Evolutionary conservation across 2,113 vertebrate species (phyloP).

Genomic region (Poeciliopsis turrubarensis): DNA sequence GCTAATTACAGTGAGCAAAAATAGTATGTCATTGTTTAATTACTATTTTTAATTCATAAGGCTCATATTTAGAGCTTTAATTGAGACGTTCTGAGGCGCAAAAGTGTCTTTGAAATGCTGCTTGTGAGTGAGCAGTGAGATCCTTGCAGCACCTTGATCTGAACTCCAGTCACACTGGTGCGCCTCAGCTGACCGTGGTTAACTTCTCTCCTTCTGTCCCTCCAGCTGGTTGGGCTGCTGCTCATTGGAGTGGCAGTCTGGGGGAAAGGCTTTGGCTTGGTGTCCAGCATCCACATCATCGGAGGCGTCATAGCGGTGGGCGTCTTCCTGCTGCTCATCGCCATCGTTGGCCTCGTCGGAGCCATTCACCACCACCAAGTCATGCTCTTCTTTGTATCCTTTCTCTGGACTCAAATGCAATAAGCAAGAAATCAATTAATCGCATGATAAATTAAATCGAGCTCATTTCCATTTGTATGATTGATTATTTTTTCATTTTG

Average conservation of each 20-base stretch:
- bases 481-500: no score
- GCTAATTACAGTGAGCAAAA: not conserved
- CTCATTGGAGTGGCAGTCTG: conserved; percentile 91
- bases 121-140: not conserved
- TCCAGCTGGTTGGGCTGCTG: conserved; percentile 89
- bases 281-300: conserved; percentile 92
- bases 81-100: not conserved
- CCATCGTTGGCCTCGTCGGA: conserved; percentile 88
- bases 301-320: conserved; percentile 91
- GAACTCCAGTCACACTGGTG: not conserved
- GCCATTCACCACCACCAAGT: conserved; percentile 93
- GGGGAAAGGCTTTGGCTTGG: conserved; percentile 89
- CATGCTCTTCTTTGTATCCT: conserved; percentile 96
- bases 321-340: conserved; percentile 90
- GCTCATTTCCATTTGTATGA: no score
- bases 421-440: no score
- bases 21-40: not conserved
- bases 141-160: not conserved
- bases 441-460: no score
- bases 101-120: not conserved
- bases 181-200: conserved; percentile 17
- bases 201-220: conserved; percentile 19
- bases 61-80: not conserved
- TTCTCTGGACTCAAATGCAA: conserved; percentile 11
- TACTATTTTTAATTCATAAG: not conserved